Evolutionary conservation across 1,140 invertebrate species (phyloP).

Genomic region (Battus philenor): DNA sequence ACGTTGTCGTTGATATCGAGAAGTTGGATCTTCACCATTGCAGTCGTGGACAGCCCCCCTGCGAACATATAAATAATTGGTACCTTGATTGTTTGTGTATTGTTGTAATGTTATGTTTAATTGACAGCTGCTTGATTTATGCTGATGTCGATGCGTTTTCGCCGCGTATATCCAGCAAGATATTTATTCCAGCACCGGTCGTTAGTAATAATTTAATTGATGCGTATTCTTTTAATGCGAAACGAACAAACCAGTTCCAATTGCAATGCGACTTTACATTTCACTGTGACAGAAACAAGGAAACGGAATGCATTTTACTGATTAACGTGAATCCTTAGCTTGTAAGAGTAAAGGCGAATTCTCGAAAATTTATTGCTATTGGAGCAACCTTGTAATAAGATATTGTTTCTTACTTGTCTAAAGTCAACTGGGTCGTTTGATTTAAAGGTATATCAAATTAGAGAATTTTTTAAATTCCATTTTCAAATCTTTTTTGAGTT

Average conservation of each 20-base stretch:
- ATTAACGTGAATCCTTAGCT: slow-evolving; percentile 14
- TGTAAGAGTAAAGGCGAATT: slow-evolving; percentile 11
- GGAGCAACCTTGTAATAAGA: slow-evolving; percentile 3
- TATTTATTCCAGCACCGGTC: slow-evolving; percentile 20
- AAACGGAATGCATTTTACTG: slow-evolving; percentile 16
- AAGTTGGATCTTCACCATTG: slow-evolving; percentile 93
- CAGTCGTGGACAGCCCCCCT: slow-evolving; percentile 94
- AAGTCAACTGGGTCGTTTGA: slow-evolving; percentile 4
- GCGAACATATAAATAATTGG: slow-evolving; percentile 76
- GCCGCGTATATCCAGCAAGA: slow-evolving; percentile 34
- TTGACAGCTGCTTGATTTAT: slow-evolving; percentile 72
- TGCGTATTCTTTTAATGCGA: slow-evolving; percentile 18
- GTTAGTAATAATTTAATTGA: slow-evolving; percentile 20
- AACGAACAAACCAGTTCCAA: slow-evolving; percentile 8
- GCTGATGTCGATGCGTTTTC: slow-evolving; percentile 55
- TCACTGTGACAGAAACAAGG: slow-evolving; percentile 10
- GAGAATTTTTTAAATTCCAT: slow-evolving; percentile 18
- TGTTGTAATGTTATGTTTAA: slow-evolving; percentile 73
- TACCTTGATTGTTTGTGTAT: slow-evolving; percentile 66
- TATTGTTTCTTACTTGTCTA: slow-evolving; percentile 8
- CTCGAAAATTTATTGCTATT: slow-evolving; percentile 15
- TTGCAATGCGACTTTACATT: slow-evolving; percentile 2
- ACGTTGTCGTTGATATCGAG: slow-evolving; percentile 96
- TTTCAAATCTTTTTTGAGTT: background rate
- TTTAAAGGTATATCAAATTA: slow-evolving; percentile 2